Conservation (phyloP, 2,888 invertebrate genomes). For the Lampropteryx suffumata region DNA sequence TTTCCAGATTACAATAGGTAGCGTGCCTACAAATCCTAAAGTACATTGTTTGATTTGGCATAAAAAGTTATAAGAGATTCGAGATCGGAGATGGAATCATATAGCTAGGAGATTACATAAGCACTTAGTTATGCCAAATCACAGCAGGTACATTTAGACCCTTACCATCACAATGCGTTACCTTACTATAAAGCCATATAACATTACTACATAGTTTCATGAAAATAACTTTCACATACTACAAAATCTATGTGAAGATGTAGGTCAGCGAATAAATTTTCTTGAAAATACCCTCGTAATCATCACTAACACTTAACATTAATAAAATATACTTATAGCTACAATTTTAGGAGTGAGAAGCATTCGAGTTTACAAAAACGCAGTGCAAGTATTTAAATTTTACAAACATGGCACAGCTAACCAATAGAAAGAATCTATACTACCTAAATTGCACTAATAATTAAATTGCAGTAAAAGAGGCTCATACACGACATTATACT, state of each 20-base stretch:
- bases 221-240: slow-evolving; percentile 31
- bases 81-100: slow-evolving; percentile 3
- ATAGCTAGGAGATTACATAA: slow-evolving; percentile 45
- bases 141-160: slow-evolving; percentile 69
- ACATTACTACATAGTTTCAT: slow-evolving; percentile 29
- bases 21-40: slow-evolving; percentile 59
- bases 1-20: slow-evolving; percentile 65
- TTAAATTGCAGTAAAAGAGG: not conserved
- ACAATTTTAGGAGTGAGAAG: slow-evolving; percentile 45
- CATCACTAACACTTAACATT: slow-evolving; percentile 44
- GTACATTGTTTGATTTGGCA: slow-evolving; percentile 55
- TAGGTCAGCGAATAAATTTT: slow-evolving; percentile 17
- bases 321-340: slow-evolving; percentile 53
- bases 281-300: slow-evolving; percentile 19
- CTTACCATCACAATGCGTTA: slow-evolving; percentile 78
- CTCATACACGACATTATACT: too few species aligned
- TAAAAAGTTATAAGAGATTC: slow-evolving; percentile 48
- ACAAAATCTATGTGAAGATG: slow-evolving; percentile 4
- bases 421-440: slow-evolving; percentile 43
- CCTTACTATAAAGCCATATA: slow-evolving; percentile 56
- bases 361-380: slow-evolving; percentile 40
- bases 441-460: slow-evolving; percentile 60
- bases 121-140: slow-evolving; percentile 68
- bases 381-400: slow-evolving; percentile 44
- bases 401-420: slow-evolving; percentile 66